These are phyloP conservation scores for Arrhopalites spinosus DNA, from an alignment of 2,888 invertebrate genomes.

Conservation along the genomic window DNA sequence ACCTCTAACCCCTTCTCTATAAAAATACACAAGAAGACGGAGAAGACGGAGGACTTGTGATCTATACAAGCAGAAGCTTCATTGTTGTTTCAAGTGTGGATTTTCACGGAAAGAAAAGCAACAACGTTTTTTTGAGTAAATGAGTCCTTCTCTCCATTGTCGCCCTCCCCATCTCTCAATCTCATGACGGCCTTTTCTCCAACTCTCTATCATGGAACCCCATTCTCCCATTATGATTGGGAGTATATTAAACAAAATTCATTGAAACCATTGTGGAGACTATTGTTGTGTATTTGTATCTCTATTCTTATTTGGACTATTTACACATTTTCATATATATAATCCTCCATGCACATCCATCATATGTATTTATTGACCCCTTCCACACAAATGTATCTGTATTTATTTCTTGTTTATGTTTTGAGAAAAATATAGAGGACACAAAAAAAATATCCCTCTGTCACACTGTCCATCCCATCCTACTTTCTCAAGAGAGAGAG, in stretches of 20 bases:
- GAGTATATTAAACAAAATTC: too few relatives aligned
- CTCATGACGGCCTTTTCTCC: too few relatives aligned
- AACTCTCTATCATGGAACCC: background rate
- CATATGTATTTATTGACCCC: too few relatives aligned
- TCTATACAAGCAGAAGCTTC: too few relatives aligned
- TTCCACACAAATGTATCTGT: too few relatives aligned
- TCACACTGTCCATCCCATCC: too few relatives aligned
- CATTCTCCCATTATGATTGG: background rate
- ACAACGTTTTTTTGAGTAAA: conserved; percentile 29
- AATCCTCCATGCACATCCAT: too few relatives aligned
- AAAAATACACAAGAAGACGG: background rate
- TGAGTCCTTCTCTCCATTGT: conserved; percentile 34
- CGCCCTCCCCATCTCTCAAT: too few relatives aligned
- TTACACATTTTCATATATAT: background rate
- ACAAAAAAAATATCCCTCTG: background rate
- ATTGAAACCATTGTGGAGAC: too few relatives aligned
- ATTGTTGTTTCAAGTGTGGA: conserved; percentile 39
- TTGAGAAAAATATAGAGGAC: background rate
- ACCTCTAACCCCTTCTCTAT: background rate
- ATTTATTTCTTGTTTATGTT: conserved; percentile 7
- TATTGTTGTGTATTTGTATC: too few relatives aligned
- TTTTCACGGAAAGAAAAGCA: conserved; percentile 30
- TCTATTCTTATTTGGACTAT: too few relatives aligned
- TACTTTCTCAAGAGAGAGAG: background rate
- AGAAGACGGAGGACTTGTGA: background rate